Base-by-base conservation (phyloP, 2,888 invertebrate genomes). In the Amiota minor region DNA sequence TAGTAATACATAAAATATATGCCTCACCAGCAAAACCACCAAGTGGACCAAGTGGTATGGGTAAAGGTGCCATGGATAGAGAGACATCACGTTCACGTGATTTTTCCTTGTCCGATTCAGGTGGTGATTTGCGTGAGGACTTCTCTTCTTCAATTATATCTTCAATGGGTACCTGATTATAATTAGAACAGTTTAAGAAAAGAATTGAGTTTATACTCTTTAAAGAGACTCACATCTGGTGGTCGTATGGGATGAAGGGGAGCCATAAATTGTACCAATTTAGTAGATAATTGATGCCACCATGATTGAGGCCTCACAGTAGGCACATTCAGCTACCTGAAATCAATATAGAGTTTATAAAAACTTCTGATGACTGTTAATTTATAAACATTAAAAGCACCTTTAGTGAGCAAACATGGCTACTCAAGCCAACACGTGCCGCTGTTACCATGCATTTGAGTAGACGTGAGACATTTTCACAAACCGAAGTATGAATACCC, bases 251-350 rank as follows among this genome's bases (percentile, higher is more conserved):
- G 94, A 87, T 93, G 92, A 80, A 93, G 92, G 1, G 96, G 96
- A 70, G 94, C 94, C 86, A 97, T 92, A 81, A 95, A 95, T 77
- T 94, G 93, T 46, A 97, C 93, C 50, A 97, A 90, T 81, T 94
- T 93, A 71, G 96, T 92, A 12, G 95, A 94, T 50, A 98, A 90
- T 89, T 98, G 98, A 90, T 98, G 97, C 95, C 98, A 98, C 91
- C 91, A 98, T 95, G 49, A 97, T 95, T 46, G 95, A 94, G 72
- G 97, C 95, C 88, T 98, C 97, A 90, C 98, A 99, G 88, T 96
- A 96, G 71, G 94, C 93, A 87, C 98, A 99, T 88, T 97, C 97
- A 46, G 90, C 88, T 20, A 88, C 88, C 89, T 90, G 53, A 11
- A n/a, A 64, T 20, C 6, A 59, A 23, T 12, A 6, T 1, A 59